Evolutionary conservation across 2,113 vertebrate species (phyloP).

Genomic region (Upupa epops): DNA sequence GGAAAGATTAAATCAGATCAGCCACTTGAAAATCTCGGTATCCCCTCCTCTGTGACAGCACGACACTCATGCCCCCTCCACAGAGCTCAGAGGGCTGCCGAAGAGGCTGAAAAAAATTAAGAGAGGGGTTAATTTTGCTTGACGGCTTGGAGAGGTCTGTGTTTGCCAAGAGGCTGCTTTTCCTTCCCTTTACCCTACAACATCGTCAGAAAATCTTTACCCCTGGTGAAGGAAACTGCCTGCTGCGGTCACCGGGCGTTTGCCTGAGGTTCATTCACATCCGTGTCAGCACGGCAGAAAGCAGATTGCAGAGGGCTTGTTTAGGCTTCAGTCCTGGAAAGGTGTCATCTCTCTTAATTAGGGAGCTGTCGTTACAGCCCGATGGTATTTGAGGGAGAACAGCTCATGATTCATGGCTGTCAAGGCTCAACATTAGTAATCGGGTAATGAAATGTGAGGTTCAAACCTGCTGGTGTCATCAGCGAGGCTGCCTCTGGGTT

Average conservation of each 20-base stretch:
- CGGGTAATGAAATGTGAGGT: not conserved
- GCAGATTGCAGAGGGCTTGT: not conserved
- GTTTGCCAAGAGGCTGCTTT: not conserved
- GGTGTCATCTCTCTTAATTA: not conserved
- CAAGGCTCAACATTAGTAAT: not conserved
- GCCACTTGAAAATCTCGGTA: not conserved
- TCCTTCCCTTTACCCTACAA: not conserved
- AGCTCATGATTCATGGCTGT: not conserved
- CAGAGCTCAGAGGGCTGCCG: accelerated
- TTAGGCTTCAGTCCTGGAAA: not conserved
- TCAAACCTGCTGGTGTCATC: not conserved
- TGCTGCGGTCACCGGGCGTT: accelerated
- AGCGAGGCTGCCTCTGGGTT: not conserved
- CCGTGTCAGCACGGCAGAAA: accelerated
- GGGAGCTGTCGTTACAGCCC: not conserved
- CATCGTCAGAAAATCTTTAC: not conserved
- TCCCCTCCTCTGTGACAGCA: not conserved
- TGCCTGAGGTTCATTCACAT: not conserved
- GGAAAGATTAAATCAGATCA: slow-evolving; percentile 29
- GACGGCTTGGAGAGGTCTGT: not conserved
- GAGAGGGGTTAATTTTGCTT: not conserved
- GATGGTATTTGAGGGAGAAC: not conserved
- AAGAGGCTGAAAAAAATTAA: not conserved
- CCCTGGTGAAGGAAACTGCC: not conserved
- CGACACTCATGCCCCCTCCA: not conserved